Base-by-base conservation (phyloP, 2,113 vertebrate genomes). In the Edolisoma coerulescens region DNA sequence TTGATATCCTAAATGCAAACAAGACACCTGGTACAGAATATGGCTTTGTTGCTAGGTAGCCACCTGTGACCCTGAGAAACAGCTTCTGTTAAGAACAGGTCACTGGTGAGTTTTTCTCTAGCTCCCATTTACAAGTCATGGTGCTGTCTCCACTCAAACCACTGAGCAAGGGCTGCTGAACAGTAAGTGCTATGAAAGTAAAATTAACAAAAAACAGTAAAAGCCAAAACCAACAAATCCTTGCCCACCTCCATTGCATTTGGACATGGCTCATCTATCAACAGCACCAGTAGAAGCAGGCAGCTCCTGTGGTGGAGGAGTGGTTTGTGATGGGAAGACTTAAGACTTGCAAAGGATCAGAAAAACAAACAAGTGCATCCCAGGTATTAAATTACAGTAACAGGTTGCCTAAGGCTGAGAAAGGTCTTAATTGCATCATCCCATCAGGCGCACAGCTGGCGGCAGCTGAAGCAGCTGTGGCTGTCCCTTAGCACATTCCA, bases 31-130 rank as follows among this genome's bases (percentile, higher is more conserved):
- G 87, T 94, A 96, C 71, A 83, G 84, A 27, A 37, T 97, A 95
- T 95, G 98, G 97, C 98, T 98, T 98, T 97, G 96, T 97, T 65
- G 41, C 84, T 45, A 74, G 45, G 81, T 44, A 42, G 87, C 67
- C 49, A 94, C 95, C 82, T 32, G 77, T 82, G 79, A 94, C 74
- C 91, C 78, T 44, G 84, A 96, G 74, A 77, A 82, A 97, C 57
- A 69, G 53, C 79, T 83, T 53, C 80, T 87, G 45, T 84, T 63
- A 54, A 45, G 57, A 52, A 70, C 30, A 73, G 74, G 74, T 91
- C 81, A 56, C 76, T 41, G 93, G 56, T 24, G 50, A 84, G 69
- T 61, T 79, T 90, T 59, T 53, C 56, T 90, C 64, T 85, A 19
- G n/a, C 50, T 75, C 37, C 74, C 52, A 5, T 47, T 39, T 84